Base-by-base conservation (phyloP, 2,888 invertebrate species). In the Elgonia sp. region DNA sequence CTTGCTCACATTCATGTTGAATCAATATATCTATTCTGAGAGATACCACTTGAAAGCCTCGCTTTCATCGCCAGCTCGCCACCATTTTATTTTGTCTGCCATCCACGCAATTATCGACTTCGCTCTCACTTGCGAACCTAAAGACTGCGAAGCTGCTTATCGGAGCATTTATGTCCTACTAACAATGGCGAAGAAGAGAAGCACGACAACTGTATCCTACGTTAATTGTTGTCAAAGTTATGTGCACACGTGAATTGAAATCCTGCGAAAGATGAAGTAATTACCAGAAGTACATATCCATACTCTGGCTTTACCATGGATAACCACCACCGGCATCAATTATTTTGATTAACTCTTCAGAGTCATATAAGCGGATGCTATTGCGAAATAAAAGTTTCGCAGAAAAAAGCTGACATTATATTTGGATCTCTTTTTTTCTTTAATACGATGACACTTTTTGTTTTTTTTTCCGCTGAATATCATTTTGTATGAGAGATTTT, bases 101-200 rank as follows among this genome's bases (percentile, higher is more conserved):
- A 67, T 42, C 79, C 79, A 79, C 67, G 57, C 63, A 83, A 83
- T 86, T 82, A 83, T 86, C 57, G 60, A 73, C 77, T 72, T 65
- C 6, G 16, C 57, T 60, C 39, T 80, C 20, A 16, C 80, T 53
- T 57, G 29, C 42, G 62, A 77, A 42, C 50, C 20, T 20, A 53
- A 81, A 63, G 62, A 73, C 55, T 46, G 57, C 57, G 55, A 77
- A 70, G 72, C 75, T 75, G 85, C 75, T 85, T 85, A 85, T 75
- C 65, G 53, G 65, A 69, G 80, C 80, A 80, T 85, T 85, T 75
- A 75, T 69, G 80, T 77, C 55, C 77, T 63, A 42, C 40, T 77
- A 82, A 86, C 86, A 86, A 86, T 81, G 50, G 62, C 42, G 37
- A 60, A 81, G 80, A 86, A 86, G 76, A 77, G 77, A 63, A 84